These are phyloP conservation scores for Mobula hypostoma DNA, from an alignment of 2,113 vertebrate species.

Conservation along the genomic window DNA sequence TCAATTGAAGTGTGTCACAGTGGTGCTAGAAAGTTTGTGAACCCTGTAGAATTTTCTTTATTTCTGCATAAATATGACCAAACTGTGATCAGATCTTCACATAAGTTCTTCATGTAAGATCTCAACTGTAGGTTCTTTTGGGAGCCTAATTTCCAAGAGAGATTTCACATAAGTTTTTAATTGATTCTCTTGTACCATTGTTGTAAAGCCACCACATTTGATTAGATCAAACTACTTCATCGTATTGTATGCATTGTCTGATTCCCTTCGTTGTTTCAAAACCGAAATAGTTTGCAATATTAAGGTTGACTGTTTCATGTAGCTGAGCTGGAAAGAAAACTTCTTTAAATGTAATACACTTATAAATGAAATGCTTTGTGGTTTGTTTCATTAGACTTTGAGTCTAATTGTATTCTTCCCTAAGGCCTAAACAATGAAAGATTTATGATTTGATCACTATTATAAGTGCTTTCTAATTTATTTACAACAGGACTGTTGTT, in stretches of 20 bases:
- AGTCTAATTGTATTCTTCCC: slow-evolving; percentile 25
- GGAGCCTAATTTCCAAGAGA: too few species aligned
- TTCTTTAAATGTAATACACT: background rate
- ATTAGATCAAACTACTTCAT: background rate
- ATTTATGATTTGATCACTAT: background rate
- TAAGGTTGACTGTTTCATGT: background rate
- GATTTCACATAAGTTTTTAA: background rate
- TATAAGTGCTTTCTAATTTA: slow-evolving; percentile 31
- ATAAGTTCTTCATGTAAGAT: too few species aligned
- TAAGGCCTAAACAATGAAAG: slow-evolving; percentile 31
- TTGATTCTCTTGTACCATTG: background rate
- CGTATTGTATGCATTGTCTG: background rate
- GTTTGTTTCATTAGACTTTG: background rate
- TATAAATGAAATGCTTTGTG: slow-evolving; percentile 17
- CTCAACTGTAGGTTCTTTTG: background rate
- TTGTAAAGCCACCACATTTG: background rate
- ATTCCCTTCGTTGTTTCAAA: background rate
- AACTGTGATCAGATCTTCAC: too few species aligned
- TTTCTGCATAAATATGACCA: too few species aligned
- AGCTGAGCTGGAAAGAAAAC: background rate
- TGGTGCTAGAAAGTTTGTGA: too few species aligned
- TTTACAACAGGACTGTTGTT: slow-evolving; percentile 30
- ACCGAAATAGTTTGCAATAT: background rate
- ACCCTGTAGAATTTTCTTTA: too few species aligned
- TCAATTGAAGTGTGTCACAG: background rate